These are phyloP conservation scores for Sinocyclocheilus rhinocerous DNA, from an alignment of 2,113 vertebrate species.

Conservation along the genomic window DNA sequence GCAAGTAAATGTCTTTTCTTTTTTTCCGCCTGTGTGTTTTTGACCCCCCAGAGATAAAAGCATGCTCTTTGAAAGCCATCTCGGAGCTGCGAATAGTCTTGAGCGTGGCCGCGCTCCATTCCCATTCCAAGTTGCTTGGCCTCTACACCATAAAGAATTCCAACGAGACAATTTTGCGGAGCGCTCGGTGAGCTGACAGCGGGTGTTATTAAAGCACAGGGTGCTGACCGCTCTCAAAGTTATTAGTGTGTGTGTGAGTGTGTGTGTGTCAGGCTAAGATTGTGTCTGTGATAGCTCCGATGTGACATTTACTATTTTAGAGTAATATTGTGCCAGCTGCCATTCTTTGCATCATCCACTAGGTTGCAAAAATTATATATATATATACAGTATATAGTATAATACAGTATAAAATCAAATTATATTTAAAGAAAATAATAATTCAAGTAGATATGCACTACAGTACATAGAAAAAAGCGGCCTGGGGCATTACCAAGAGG, in stretches of 20 bases:
- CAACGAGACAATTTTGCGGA: conserved; percentile 78
- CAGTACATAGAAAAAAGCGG: too few species aligned
- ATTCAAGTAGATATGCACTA: too few species aligned
- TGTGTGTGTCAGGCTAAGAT: conserved; percentile 70
- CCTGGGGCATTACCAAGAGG: too few species aligned
- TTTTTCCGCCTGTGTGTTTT: conserved; percentile 67
- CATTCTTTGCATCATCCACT: too few species aligned
- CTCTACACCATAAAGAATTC: conserved; percentile 81
- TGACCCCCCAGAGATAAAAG: conserved; percentile 75
- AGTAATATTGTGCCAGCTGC: too few species aligned
- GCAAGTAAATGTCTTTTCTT: conserved; percentile 67
- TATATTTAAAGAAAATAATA: too few species aligned
- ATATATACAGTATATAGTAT: too few species aligned
- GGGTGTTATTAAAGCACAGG: conserved; percentile 83
- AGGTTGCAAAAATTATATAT: too few species aligned
- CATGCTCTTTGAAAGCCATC: conserved; percentile 77
- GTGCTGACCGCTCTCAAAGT: conserved; percentile 79
- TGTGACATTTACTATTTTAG: too few species aligned
- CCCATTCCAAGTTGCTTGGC: conserved; percentile 74
- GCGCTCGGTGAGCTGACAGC: conserved; percentile 81
- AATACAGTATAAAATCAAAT: too few species aligned
- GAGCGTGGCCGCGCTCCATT: conserved; percentile 73
- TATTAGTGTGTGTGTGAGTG: conserved; percentile 77
- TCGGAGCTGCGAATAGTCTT: conserved; percentile 68
- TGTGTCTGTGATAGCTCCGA: conserved; percentile 81